Evolutionary conservation across 2,888 invertebrate genomes (phyloP).

Genomic region (Agelastica alni): DNA sequence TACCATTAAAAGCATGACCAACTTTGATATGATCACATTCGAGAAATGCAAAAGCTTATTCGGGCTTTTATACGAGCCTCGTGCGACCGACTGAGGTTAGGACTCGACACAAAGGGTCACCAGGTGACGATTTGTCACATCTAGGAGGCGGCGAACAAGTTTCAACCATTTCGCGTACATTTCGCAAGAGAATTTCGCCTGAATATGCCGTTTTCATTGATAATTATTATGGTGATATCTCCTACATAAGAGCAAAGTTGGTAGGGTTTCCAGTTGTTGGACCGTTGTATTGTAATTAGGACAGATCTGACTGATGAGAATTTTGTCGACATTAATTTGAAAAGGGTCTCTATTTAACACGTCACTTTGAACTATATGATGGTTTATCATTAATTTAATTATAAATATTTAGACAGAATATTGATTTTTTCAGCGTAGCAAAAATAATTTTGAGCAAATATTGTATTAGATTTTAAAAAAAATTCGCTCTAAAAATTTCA

Average conservation of each 20-base stretch:
- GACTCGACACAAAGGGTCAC: slow-evolving; percentile 55
- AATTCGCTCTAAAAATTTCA: background rate
- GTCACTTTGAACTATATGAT: too few relatives aligned
- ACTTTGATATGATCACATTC: slow-evolving; percentile 51
- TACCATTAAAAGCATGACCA: slow-evolving; percentile 48
- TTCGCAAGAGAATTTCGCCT: slow-evolving; percentile 41
- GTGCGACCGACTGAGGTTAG: slow-evolving; percentile 51
- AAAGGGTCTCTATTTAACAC: background rate
- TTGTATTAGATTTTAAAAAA: background rate
- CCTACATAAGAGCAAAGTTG: slow-evolving; percentile 12
- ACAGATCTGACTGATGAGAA: background rate
- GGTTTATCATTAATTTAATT: too few relatives aligned
- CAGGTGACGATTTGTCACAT: slow-evolving; percentile 59
- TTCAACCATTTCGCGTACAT: slow-evolving; percentile 56
- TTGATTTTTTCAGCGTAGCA: too few relatives aligned
- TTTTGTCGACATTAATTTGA: too few relatives aligned
- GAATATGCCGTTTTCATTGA: slow-evolving; percentile 39
- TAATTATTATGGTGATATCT: slow-evolving; percentile 41
- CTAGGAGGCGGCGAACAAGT: slow-evolving; percentile 51
- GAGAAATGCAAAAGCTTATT: slow-evolving; percentile 41
- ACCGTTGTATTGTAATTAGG: slow-evolving; percentile 1
- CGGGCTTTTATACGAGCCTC: slow-evolving; percentile 53
- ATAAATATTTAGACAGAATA: too few relatives aligned
- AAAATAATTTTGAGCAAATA: background rate
- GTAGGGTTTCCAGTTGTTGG: background rate